Conservation (phyloP, 2,113 vertebrate genomes). For the Halichoeres trimaculatus region DNA sequence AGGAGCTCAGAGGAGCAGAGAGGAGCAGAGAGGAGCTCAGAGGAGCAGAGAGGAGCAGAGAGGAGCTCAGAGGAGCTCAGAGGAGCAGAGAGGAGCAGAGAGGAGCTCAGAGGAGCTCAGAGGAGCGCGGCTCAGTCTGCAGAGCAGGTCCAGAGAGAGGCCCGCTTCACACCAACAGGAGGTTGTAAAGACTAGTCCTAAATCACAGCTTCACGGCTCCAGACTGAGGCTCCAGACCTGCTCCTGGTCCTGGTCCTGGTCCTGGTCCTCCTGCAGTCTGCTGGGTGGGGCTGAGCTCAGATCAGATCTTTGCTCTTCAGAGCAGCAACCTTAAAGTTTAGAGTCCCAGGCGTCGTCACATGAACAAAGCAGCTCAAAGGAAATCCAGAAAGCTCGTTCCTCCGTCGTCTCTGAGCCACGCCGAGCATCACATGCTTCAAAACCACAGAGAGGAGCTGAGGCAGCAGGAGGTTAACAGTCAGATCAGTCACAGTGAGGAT, state of each 20-base stretch:
- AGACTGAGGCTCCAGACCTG: conserved; percentile 35
- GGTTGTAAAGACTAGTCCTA: conserved; percentile 61
- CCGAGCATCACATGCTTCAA: not conserved
- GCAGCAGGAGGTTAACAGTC: conserved; percentile 55
- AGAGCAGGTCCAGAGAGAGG: conserved; percentile 44
- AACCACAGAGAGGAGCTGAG: not conserved
- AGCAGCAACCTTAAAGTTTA: conserved; percentile 23
- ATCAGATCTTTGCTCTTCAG: conserved; percentile 32
- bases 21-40: too few species aligned
- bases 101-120: too few species aligned
- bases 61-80: too few species aligned
- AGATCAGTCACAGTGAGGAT: too few species aligned
- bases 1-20: too few species aligned
- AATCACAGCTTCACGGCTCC: conserved; percentile 70
- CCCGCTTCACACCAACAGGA: conserved; percentile 16
- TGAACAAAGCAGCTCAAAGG: not conserved
- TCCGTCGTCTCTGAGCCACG: not conserved
- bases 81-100: too few species aligned
- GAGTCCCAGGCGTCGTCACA: conserved; percentile 27
- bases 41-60: too few species aligned
- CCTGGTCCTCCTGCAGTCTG: too few species aligned
- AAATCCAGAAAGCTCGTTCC: too few species aligned
- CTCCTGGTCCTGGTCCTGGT: too few species aligned
- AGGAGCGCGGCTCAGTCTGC: too few species aligned
- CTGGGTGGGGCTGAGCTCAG: too few species aligned